Evolutionary conservation across 2,113 vertebrate genomes (phyloP).

Genomic region (Tupaia tana): DNA sequence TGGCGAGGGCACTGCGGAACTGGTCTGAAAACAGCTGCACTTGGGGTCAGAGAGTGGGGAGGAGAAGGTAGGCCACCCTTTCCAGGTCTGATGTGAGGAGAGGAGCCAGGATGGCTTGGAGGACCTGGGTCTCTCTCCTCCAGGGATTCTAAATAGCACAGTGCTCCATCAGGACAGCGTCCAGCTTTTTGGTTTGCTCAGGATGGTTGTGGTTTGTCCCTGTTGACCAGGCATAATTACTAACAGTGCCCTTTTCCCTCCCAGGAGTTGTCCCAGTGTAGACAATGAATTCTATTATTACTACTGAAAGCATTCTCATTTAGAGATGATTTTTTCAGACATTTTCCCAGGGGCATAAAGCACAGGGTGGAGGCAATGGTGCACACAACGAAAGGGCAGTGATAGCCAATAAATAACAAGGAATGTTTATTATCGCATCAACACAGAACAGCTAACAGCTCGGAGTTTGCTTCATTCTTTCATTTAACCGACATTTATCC

Average conservation of each 20-base stretch:
- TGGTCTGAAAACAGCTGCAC: background rate
- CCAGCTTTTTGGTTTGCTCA: background rate
- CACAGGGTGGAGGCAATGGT: background rate
- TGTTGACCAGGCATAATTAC: background rate
- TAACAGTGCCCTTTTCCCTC: no score
- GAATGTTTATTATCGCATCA: background rate
- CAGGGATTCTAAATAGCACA: background rate
- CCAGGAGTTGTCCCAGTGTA: rapidly evolving
- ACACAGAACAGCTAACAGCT: background rate
- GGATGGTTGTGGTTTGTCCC: background rate
- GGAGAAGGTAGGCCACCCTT: background rate
- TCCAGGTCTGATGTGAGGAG: background rate
- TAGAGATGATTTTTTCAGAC: background rate
- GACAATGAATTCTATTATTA: background rate
- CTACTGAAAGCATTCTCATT: background rate
- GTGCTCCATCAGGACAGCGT: background rate
- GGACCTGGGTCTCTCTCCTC: background rate
- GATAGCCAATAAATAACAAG: background rate
- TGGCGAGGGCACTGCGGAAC: background rate
- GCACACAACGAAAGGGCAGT: background rate
- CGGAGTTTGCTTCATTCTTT: background rate
- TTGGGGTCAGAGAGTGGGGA: background rate
- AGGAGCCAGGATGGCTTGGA: background rate
- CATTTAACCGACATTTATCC: background rate
- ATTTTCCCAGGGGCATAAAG: constrained; percentile 10